Base-by-base conservation (phyloP, 2,888 invertebrate genomes). In the Leptopilina drosophilae region DNA sequence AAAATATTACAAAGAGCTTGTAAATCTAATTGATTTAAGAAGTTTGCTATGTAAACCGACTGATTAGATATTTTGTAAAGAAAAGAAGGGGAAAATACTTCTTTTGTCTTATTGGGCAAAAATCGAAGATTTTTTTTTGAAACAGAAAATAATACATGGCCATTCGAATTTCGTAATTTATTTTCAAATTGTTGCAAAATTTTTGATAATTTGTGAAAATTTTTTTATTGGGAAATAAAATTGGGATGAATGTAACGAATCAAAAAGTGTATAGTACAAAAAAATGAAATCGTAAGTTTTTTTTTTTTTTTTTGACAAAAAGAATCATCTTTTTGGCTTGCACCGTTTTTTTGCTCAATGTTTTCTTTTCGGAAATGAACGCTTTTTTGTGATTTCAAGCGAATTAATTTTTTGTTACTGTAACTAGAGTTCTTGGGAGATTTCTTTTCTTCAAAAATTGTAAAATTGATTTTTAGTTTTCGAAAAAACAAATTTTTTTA, bases 21-120 rank as follows among this genome's bases (percentile, higher is more conserved):
- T 73, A 73, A 73, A 33, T 73, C 53, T 69, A 14, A 69, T 73
- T n/a, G 40, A 56, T 73, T 56, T 73, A 56, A 67, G 49, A 67
- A 73, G 73, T 73, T 73, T 73, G 73, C 73, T 73, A 73, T 73
- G 73, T 73, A 73, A 73, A 73, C 73, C 40, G 73, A 73, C 73
- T 73, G 73, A 73, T 73, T 73, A 73, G 73, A 11, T 73, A 73
- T 33, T 73, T 26, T 73, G 15, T 49, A 26, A 14, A 49, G 11
- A 9, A 42, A 42, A 49, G 11, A 49, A 49, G 49, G 49, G 49
- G 3, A 11, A 11, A 11, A 33, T 56, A 56, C 73, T 56, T 20
- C 26, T 20, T 8, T 73, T 73, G n/a, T 73, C 73, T 73, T 26
- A 12, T 26, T 33, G 73, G 73, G 8, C 53, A 56, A 53, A 73